Percentiles rank a stretch among this genome's conserved stretches.
Conservation (phyloP, 2,113 vertebrate genomes). For the Chaetodon auriga region DNA sequence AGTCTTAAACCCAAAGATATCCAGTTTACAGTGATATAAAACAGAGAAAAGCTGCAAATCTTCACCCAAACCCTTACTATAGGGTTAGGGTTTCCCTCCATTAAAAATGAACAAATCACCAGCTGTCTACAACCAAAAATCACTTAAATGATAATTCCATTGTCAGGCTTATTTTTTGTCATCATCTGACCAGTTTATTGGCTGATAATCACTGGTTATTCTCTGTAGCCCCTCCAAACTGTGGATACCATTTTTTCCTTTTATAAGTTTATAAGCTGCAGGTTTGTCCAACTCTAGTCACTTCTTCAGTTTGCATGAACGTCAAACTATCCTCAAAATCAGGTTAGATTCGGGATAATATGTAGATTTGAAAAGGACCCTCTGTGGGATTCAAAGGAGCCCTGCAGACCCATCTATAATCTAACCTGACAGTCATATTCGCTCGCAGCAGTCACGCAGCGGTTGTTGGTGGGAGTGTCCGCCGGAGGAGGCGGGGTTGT, state of each 20-base stretch:
- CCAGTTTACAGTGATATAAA: neutral
- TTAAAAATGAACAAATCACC: too few species aligned
- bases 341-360: neutral
- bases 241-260: too few species aligned
- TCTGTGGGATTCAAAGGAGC: neutral
- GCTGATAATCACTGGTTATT: too few species aligned
- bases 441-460: neutral
- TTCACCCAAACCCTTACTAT: too few species aligned
- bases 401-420: too few species aligned
- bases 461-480: neutral
- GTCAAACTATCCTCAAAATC: neutral
- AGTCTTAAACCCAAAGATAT: neutral
- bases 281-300: too few species aligned
- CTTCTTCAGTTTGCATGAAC: too few species aligned
- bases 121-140: neutral
- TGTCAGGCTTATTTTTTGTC: neutral
- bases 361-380: neutral
- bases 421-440: neutral
- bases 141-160: neutral
- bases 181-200: neutral
- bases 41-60: too few species aligned
- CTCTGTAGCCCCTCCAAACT: too few species aligned
- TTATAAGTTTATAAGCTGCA: too few species aligned
- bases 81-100: too few species aligned
- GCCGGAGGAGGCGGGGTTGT: slow-evolving; percentile 17